A percentile compares a stretch with the other conserved stretches of the same genome.
These are phyloP conservation scores for Doryteuthis pealeii DNA, from an alignment of 1,140 invertebrate species.

Conservation along the genomic window DNA sequence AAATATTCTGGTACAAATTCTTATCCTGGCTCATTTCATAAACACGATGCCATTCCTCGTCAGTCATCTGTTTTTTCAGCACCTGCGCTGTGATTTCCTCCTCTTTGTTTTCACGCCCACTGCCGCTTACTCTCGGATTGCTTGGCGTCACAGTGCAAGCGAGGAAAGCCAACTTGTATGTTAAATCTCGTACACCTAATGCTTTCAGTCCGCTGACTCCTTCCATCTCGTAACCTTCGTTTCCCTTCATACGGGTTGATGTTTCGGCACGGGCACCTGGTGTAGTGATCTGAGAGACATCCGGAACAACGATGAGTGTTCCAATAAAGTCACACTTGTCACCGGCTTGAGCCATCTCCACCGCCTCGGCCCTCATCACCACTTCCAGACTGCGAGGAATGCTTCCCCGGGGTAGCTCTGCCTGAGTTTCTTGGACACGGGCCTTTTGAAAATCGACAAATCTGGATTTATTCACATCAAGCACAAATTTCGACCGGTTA, in stretches of 20 bases:
- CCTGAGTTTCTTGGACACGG: constrained; percentile 96
- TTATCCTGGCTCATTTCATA: constrained; percentile 96
- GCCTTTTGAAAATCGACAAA: constrained; percentile 99
- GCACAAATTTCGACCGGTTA: constrained; percentile 85
- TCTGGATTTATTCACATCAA: constrained; percentile 89
- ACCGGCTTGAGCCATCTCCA: constrained; percentile 92
- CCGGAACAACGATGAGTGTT: constrained; percentile 95
- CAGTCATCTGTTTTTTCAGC: constrained; percentile 92
- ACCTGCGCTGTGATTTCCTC: constrained; percentile 75
- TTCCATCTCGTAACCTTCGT: constrained; percentile 75
- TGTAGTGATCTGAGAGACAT: constrained; percentile 83
- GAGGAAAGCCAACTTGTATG: constrained; percentile 93
- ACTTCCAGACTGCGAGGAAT: constrained; percentile 96
- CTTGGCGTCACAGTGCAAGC: constrained; percentile 88
- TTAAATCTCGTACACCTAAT: constrained; percentile 92
- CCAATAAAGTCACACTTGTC: constrained; percentile 94
- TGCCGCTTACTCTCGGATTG: constrained; percentile 71
- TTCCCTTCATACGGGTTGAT: constrained; percentile 70
- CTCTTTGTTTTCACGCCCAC: constrained; percentile 58
- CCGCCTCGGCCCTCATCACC: constrained; percentile 92
- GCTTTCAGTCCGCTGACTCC: constrained; percentile 90
- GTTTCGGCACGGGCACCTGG: constrained; percentile 82
- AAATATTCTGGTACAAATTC: constrained; percentile 90
- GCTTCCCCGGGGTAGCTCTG: constrained; percentile 92
- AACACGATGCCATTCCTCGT: constrained; percentile 92